Evolutionary conservation across 2,113 vertebrate species (phyloP).

Genomic region (Aegithalos caudatus): DNA sequence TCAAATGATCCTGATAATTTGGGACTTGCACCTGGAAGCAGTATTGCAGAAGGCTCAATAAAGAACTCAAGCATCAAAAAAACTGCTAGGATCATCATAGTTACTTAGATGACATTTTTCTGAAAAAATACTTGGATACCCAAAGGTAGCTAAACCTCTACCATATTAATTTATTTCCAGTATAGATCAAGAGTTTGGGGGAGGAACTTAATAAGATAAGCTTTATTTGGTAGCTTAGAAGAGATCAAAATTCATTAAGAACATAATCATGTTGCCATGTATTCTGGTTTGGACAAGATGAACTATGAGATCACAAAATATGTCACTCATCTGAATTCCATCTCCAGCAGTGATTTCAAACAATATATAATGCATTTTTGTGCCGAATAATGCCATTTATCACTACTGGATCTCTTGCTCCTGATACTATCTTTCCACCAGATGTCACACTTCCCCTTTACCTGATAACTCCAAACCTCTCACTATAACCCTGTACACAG

Average conservation of each 20-base stretch:
- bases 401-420: neutral
- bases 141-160: neutral
- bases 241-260: neutral
- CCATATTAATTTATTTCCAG: neutral
- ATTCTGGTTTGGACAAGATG: neutral
- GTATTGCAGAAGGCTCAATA: neutral
- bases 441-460: slow-evolving; percentile 59
- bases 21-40: neutral
- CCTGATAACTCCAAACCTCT: neutral
- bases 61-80: neutral
- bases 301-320: neutral
- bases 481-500: neutral
- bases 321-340: neutral
- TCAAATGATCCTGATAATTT: neutral
- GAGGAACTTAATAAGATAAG: neutral
- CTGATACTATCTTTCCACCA: slow-evolving; percentile 53
- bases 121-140: neutral
- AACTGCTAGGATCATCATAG: neutral
- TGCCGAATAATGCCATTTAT: neutral
- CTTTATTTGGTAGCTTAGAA: neutral
- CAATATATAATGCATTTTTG: neutral
- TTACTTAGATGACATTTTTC: neutral
- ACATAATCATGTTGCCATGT: neutral
- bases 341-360: neutral
- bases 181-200: neutral